Percentiles rank a stretch among this genome's conserved stretches.
phyloP scores from a whole-genome alignment of 92 coral and sea anemone genomes.

The Chrysogorgia sp. region DNA sequence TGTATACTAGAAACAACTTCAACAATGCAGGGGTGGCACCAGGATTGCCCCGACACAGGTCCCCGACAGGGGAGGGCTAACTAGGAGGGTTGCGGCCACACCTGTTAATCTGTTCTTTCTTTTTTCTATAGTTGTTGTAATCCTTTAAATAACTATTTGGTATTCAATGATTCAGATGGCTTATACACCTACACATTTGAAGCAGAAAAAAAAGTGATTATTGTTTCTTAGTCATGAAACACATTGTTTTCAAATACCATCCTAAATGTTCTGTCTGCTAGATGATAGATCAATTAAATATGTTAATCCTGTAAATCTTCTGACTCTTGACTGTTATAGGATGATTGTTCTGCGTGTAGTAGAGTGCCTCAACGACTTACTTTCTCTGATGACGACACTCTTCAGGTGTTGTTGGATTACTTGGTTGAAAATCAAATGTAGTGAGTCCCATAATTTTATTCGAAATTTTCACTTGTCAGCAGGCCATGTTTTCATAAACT shows the following conservation, averaged over 20 bases:
- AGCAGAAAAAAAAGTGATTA: slow-evolving; percentile 89
- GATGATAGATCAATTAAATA: neutral
- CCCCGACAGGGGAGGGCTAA: too few species aligned
- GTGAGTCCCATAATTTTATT: slow-evolving; percentile 63
- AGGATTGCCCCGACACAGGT: too few species aligned
- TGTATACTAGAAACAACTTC: too few species aligned
- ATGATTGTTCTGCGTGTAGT: slow-evolving; percentile 97
- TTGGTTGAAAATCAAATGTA: slow-evolving; percentile 72
- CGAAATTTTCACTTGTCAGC: neutral
- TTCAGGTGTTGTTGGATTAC: slow-evolving; percentile 76
- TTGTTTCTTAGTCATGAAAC: neutral
- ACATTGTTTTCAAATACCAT: neutral
- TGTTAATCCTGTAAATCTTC: neutral
- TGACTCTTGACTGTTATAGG: slow-evolving; percentile 51
- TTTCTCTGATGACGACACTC: slow-evolving; percentile 72
- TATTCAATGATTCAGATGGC: slow-evolving; percentile 92
- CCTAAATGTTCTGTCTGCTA: neutral
- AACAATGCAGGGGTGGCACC: too few species aligned
- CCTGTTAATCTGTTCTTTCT: neutral
- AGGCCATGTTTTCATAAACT: neutral
- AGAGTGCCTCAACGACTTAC: slow-evolving; percentile 83
- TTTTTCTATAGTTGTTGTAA: slow-evolving; percentile 73
- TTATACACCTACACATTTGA: slow-evolving; percentile 94
- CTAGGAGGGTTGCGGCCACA: too few species aligned
- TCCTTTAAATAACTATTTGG: slow-evolving; percentile 94